These are phyloP conservation scores for Andrena fulva DNA, from an alignment of 2,888 invertebrate species.

Conservation along the genomic window DNA sequence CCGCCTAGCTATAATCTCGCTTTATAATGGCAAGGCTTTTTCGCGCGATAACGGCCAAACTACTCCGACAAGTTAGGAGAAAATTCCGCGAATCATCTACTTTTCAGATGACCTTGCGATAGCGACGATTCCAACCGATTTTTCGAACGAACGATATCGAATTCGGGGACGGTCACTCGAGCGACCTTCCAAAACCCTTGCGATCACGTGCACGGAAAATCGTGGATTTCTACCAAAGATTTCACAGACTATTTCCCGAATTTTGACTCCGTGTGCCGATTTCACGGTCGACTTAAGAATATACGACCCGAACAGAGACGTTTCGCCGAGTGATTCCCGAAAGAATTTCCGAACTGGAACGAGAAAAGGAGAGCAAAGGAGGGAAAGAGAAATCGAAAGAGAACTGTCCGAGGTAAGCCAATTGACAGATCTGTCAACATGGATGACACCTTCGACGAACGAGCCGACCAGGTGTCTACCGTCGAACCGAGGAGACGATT, in stretches of 20 bases:
- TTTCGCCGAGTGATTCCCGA: slow-evolving; percentile 19
- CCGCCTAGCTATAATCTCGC: slow-evolving; percentile 38
- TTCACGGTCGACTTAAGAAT: slow-evolving; percentile 63
- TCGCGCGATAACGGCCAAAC: not conserved
- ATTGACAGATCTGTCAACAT: slow-evolving; percentile 83
- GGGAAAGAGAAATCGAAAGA: slow-evolving; percentile 32
- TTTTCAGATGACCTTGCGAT: not conserved
- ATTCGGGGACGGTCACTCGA: not conserved
- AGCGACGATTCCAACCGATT: not conserved
- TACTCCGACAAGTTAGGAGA: not conserved
- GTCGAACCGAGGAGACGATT: slow-evolving; percentile 73
- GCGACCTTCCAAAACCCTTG: not conserved
- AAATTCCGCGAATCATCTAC: not conserved
- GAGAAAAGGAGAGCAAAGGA: slow-evolving; percentile 4
- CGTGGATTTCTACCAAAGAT: slow-evolving; percentile 16
- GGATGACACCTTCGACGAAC: slow-evolving; percentile 82
- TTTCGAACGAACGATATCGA: slow-evolving; percentile 4
- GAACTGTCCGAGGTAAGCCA: slow-evolving; percentile 71
- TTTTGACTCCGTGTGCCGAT: slow-evolving; percentile 57
- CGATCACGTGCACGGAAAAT: not conserved
- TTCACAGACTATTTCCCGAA: slow-evolving; percentile 44
- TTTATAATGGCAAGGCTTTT: slow-evolving; percentile 24
- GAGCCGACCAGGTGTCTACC: slow-evolving; percentile 77
- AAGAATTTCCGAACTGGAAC: slow-evolving; percentile 31
- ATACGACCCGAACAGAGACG: slow-evolving; percentile 31